A percentile compares a stretch with the other conserved stretches of the same genome.
phyloP scores from a whole-genome alignment of 2,888 invertebrate species.

The Trichogramma dendrolimi region DNA sequence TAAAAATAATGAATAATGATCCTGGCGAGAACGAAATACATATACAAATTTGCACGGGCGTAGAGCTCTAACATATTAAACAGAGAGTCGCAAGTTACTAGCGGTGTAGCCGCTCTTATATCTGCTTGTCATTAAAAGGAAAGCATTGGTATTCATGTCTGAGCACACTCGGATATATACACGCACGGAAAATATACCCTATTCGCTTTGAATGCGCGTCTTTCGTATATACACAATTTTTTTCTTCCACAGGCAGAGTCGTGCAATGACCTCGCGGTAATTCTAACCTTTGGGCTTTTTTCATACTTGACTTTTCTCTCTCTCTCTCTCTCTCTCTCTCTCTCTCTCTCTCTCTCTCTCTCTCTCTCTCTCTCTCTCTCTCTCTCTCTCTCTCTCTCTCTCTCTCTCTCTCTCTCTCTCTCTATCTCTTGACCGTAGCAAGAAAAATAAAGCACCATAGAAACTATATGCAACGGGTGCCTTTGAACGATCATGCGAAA shows the following conservation, averaged over 20 bases:
- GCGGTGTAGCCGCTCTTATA: no score
- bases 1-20: no score
- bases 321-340: no score
- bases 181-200: neutral
- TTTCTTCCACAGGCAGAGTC: neutral
- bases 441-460: neutral
- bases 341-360: no score
- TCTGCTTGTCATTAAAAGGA: neutral
- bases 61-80: constrained; percentile 21
- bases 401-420: no score
- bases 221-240: constrained; percentile 2
- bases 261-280: constrained; percentile 19
- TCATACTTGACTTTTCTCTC: constrained; percentile 4
- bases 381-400: no score
- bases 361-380: no score
- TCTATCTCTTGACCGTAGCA: no score
- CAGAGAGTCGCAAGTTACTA: neutral
- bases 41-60: no score
- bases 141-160: neutral
- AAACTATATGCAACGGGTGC: neutral
- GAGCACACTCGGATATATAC: neutral
- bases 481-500: constrained; percentile 16
- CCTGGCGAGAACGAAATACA: no score
- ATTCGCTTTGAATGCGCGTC: neutral
- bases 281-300: constrained; percentile 15